Conservation (phyloP, 2,113 vertebrate species). For the Amblyopsis rosae region DNA sequence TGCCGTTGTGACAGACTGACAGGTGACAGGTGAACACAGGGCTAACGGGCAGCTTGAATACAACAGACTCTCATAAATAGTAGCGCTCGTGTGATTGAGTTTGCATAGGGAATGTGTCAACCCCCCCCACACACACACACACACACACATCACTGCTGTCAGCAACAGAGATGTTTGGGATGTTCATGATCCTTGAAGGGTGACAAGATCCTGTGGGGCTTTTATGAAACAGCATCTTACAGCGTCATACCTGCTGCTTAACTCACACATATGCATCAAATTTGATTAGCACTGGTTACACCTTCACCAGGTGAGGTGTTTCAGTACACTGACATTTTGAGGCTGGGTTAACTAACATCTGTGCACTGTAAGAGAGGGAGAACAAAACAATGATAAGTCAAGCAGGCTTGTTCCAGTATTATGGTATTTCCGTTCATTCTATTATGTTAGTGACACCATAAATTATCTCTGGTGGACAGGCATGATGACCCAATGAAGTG, state of each 20-base stretch:
- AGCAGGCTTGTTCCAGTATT: too few relatives aligned
- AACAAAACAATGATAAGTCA: too few relatives aligned
- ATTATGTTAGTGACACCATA: background rate
- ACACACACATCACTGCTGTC: conserved; percentile 24
- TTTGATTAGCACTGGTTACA: too few relatives aligned
- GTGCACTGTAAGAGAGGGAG: too few relatives aligned
- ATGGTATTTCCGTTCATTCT: too few relatives aligned
- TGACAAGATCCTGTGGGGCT: conserved; percentile 12
- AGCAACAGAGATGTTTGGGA: conserved; percentile 7
- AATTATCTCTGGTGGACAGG: conserved; percentile 8
- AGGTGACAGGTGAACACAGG: conserved; percentile 67
- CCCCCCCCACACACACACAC: background rate
- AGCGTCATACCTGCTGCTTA: too few relatives aligned
- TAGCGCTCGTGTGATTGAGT: conserved; percentile 16
- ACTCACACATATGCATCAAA: too few relatives aligned
- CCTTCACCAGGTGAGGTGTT: too few relatives aligned
- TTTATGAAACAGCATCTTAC: too few relatives aligned
- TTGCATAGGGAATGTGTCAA: background rate
- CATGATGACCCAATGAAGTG: background rate
- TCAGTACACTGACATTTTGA: too few relatives aligned
- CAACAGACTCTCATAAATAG: conserved; percentile 23
- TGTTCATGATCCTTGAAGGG: conserved; percentile 1
- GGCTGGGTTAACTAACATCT: too few relatives aligned
- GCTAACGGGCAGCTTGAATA: conserved; percentile 29
- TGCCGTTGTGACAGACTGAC: conserved; percentile 59